A percentile compares a stretch with the other conserved stretches of the same genome.
Evolutionary conservation across 2,888 invertebrate species (phyloP).

Genomic region (Drosophila limbata): DNA sequence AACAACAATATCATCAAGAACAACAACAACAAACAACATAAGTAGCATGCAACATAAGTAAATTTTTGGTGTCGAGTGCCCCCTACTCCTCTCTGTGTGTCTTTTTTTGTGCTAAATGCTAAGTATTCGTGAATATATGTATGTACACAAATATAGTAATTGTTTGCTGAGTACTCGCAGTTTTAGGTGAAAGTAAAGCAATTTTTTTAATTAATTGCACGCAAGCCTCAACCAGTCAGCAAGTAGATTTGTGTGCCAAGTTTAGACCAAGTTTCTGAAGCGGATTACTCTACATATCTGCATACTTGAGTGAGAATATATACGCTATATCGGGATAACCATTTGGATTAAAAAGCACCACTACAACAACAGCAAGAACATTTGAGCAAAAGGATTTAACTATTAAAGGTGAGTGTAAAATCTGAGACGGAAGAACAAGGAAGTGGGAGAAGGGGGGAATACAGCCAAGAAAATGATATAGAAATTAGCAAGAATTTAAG

Average conservation of each 20-base stretch:
- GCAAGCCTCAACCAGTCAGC: constrained; percentile 50
- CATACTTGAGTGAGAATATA: constrained; percentile 13
- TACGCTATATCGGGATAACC: neutral
- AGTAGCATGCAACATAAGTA: constrained; percentile 62
- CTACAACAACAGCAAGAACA: neutral
- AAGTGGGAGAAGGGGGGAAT: neutral
- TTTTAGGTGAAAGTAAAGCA: constrained; percentile 76
- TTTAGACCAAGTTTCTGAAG: constrained; percentile 33
- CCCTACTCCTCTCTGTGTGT: constrained; percentile 11
- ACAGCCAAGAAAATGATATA: neutral
- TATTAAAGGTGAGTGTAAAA: constrained; percentile 34
- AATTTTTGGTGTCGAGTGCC: constrained; percentile 57
- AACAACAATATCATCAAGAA: constrained; percentile 29
- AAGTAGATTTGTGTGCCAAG: constrained; percentile 60
- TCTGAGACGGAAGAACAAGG: neutral
- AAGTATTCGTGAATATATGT: constrained; percentile 23
- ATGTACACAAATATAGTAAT: constrained; percentile 45
- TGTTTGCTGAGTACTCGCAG: constrained; percentile 40
- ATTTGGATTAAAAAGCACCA: constrained; percentile 13
- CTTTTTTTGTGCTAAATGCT: constrained; percentile 41
- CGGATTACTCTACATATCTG: constrained; percentile 5
- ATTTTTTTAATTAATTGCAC: constrained; percentile 76
- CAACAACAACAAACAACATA: constrained; percentile 57
- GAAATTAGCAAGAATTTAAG: neutral
- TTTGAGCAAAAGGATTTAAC: constrained; percentile 33